Evolutionary conservation across 2,797 vertebrate species (phyloP).

Genomic region (Delichon dasypus): DNA sequence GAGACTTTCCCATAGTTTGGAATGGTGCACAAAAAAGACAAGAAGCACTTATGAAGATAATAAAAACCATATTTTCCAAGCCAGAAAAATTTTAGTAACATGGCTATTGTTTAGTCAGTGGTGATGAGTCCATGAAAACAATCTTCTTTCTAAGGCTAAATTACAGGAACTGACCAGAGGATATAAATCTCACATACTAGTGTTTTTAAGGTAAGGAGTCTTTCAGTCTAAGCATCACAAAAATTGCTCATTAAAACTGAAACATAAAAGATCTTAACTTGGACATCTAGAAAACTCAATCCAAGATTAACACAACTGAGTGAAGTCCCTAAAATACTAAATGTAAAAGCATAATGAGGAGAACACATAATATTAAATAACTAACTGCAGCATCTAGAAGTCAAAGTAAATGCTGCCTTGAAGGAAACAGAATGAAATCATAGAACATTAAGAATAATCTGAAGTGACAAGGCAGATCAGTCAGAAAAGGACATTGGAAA

Average conservation of each 20-base stretch:
- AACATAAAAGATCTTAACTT: neutral
- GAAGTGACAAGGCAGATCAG: neutral
- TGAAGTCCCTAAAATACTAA: neutral
- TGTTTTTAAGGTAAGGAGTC: neutral
- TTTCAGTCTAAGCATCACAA: neutral
- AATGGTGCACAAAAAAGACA: conserved; percentile 36
- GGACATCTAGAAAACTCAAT: neutral
- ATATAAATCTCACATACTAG: neutral
- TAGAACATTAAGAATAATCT: neutral
- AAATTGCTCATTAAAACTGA: neutral
- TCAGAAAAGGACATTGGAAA: neutral
- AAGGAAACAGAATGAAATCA: neutral
- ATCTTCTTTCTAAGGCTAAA: neutral
- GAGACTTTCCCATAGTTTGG: conserved; percentile 50
- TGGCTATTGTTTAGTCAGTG: conserved; percentile 24
- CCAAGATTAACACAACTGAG: neutral
- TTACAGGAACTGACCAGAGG: neutral
- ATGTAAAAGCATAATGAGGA: neutral
- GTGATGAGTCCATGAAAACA: neutral
- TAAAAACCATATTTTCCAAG: conserved; percentile 22
- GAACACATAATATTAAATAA: neutral
- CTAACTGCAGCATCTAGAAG: neutral
- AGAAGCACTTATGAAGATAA: conserved; percentile 47
- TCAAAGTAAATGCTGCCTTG: neutral
- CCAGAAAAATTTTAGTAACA: conserved; percentile 29